Percentiles rank a stretch among this genome's conserved stretches.
Evolutionary conservation across 2,797 vertebrate species (phyloP).

Genomic region (Acanthurus lineatus): DNA sequence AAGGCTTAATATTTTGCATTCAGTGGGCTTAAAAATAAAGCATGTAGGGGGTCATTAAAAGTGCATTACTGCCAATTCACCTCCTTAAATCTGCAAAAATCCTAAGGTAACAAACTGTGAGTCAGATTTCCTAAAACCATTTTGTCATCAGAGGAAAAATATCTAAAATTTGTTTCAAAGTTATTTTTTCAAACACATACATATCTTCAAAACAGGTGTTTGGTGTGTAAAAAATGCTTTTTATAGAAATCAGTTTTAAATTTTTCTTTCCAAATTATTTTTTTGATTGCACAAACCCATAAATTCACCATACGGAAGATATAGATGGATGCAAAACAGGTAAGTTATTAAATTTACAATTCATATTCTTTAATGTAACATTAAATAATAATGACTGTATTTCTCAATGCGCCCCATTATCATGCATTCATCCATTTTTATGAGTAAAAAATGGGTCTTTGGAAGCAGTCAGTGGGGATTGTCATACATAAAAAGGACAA

Average conservation of each 20-base stretch:
- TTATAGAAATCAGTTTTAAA: too few species aligned
- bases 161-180: constrained; percentile 9
- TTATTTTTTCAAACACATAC: constrained; percentile 2
- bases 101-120: neutral
- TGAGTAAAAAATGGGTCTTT: neutral
- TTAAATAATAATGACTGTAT: neutral
- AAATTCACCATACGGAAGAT: neutral
- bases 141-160: neutral
- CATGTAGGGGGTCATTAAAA: too few species aligned
- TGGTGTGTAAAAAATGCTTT: too few species aligned
- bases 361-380: neutral
- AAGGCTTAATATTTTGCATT: neutral
- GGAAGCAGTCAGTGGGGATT: constrained; percentile 42
- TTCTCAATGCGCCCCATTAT: constrained; percentile 37
- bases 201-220: constrained; percentile 22
- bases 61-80: neutral
- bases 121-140: neutral
- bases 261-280: too few species aligned
- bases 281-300: constrained; percentile 24
- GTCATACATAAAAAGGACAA: constrained; percentile 30
- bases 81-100: constrained; percentile 5
- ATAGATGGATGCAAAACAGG: neutral
- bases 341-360: neutral
- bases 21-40: too few species aligned
- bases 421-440: neutral